Percentiles rank a stretch among this genome's conserved stretches.
These are phyloP conservation scores for Eledone cirrhosa DNA, from an alignment of 2,888 invertebrate genomes.

Conservation along the genomic window DNA sequence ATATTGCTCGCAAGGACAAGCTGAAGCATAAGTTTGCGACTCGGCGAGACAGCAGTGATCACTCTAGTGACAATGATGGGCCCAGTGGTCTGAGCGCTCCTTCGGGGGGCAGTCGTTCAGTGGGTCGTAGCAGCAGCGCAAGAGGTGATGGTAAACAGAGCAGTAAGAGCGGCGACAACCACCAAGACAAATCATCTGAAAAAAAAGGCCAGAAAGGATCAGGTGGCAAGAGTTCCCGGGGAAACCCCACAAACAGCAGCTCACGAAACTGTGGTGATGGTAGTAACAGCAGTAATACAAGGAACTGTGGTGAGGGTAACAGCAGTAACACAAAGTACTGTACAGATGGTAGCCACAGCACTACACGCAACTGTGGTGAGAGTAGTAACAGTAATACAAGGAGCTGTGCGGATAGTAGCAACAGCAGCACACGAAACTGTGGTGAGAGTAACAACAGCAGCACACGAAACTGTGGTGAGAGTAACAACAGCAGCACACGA, in stretches of 20 bases:
- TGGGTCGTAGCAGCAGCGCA: slow-evolving; percentile 40
- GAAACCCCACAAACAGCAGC: slow-evolving; percentile 29
- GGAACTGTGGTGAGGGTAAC: slow-evolving; percentile 28
- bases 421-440: slow-evolving; percentile 10
- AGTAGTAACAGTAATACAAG: slow-evolving; percentile 22
- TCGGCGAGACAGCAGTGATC: slow-evolving; percentile 64
- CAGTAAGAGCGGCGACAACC: slow-evolving; percentile 39
- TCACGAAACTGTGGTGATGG: slow-evolving; percentile 43
- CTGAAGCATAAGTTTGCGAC: slow-evolving; percentile 59
- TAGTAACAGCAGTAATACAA: slow-evolving; percentile 34
- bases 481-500: slow-evolving; percentile 23
- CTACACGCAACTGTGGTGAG: slow-evolving; percentile 28
- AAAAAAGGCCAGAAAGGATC: neutral
- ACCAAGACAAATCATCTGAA: slow-evolving; percentile 31
- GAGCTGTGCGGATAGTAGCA: slow-evolving; percentile 25
- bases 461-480: neutral
- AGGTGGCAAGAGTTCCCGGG: slow-evolving; percentile 12
- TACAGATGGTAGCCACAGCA: slow-evolving; percentile 27
- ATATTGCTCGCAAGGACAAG: slow-evolving; percentile 58
- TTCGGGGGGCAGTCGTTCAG: slow-evolving; percentile 31
- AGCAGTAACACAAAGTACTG: slow-evolving; percentile 22
- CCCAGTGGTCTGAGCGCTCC: slow-evolving; percentile 51
- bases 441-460: slow-evolving; percentile 27
- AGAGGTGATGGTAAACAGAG: slow-evolving; percentile 42
- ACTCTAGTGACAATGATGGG: slow-evolving; percentile 66